phyloP scores from a whole-genome alignment of 2,113 vertebrate species.

The Heteronetta atricapilla region DNA sequence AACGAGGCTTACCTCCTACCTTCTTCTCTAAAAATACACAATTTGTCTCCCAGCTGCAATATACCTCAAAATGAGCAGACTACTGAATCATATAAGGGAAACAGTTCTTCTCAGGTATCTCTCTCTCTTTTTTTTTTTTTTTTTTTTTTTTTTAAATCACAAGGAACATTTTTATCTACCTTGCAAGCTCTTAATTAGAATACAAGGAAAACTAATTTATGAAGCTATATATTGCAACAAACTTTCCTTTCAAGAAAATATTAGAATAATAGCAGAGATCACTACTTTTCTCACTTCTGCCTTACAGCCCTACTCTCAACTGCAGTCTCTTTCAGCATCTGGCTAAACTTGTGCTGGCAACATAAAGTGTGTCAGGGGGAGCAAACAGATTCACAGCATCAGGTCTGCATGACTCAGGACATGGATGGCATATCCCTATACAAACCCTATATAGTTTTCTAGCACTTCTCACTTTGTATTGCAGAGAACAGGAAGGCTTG shows the following conservation, averaged over 20 bases:
- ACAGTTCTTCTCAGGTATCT: background rate
- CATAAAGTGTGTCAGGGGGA: background rate
- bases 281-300: background rate
- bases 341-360: background rate
- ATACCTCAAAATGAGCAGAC: conserved; percentile 8
- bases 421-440: background rate
- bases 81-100: conserved; percentile 21
- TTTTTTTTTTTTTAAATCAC: background rate
- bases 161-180: background rate
- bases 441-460: background rate
- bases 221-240: background rate
- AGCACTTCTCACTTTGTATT: background rate
- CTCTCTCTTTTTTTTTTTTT: conserved; percentile 7
- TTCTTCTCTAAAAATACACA: conserved; percentile 57
- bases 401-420: background rate
- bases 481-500: background rate
- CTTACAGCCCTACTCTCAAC: background rate
- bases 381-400: background rate
- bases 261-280: background rate
- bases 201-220: background rate
- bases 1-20: conserved; percentile 45
- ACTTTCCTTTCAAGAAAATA: background rate
- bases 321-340: background rate
- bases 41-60: conserved; percentile 31
- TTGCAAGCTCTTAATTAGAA: background rate